phyloP scores from a whole-genome alignment of 2,113 vertebrate species.

The Caranx melampygus region DNA sequence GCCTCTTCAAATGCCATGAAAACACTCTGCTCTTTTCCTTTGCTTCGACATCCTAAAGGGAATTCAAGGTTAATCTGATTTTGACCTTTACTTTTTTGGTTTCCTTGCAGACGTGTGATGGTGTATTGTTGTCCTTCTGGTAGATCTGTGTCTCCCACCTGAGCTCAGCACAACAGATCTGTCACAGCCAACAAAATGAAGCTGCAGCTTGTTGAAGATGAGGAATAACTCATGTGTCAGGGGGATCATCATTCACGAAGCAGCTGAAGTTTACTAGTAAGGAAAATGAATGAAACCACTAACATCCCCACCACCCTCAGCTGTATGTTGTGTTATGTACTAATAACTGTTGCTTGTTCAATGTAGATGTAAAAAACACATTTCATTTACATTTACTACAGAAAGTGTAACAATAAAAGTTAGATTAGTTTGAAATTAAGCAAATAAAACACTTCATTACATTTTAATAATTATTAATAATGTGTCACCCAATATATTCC shows the following conservation, averaged over 20 bases:
- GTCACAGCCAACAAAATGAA: conserved; percentile 28
- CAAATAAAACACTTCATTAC: no score
- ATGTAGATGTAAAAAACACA: no score
- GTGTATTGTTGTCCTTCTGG: neutral
- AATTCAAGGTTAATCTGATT: neutral
- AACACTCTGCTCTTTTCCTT: conserved; percentile 10
- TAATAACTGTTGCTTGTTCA: no score
- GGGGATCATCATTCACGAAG: conserved; percentile 25
- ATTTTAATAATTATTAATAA: no score
- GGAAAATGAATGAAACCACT: neutral
- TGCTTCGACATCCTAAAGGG: neutral
- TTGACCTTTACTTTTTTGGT: conserved; percentile 17
- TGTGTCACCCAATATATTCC: no score
- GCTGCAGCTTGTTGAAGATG: neutral
- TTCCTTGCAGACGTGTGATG: neutral
- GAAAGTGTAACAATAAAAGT: no score
- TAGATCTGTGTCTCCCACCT: neutral
- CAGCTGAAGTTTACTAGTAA: conserved; percentile 4
- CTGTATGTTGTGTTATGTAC: no score
- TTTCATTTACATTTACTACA: no score
- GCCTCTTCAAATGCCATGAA: conserved; percentile 9
- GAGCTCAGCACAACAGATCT: conserved; percentile 1
- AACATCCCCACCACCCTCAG: no score
- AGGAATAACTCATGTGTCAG: conserved; percentile 14
- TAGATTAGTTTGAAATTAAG: no score